Evolutionary conservation across 1,140 invertebrate genomes (phyloP), one percentile per base, ranked within the genome.

Genomic region (Cherax quadricarinatus): DNA sequence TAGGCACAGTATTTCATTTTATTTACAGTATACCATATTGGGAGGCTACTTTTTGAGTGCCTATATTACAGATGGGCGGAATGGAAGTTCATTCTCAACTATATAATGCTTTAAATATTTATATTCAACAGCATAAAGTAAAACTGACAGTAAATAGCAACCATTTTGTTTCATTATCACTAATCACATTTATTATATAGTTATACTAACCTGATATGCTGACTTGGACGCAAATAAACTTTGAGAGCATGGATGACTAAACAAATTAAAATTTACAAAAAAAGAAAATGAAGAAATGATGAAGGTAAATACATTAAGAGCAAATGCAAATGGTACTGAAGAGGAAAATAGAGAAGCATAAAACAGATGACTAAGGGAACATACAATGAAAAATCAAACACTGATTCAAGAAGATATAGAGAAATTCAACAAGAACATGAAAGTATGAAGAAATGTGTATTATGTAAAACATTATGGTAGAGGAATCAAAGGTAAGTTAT

Each of bases 161-260:
- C 9, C 70, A 75, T 30, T 75, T 75, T 75, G 70, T 75, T 7
- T 75, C n/a, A 75, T 30, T 5, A 75, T 75, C 21, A 75, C 24
- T 30, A 75, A 75, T 75, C 24, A 75, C 24, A 75, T 75, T 30
- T n/a, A n/a, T 75, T 75, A 75, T 30, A 75, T n/a, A 75, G n/a
- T 75, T 75, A 30, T 78, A 24, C 41, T 79, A 49, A 48, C 41
- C 60, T 79, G 41, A 60, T 60, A 48, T 75, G 57, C 62, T 82
- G 21, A 57, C 6, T 48, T 90, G 81, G 24, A 75, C 16, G 62
- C 73, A 62, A 53, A 90, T 30, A 90, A 82, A 88, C 41, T 60
- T 78, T 30, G 24, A 21, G 24, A 75, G 70, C n/a, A 75, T 75
- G 70, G 70, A 75, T 75, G 70, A 75, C 30, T 75, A 30, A 75